Percentiles rank a stretch among this genome's conserved stretches.
phyloP scores from a whole-genome alignment of 2,113 vertebrate species.

The Vanacampus margaritifer region DNA sequence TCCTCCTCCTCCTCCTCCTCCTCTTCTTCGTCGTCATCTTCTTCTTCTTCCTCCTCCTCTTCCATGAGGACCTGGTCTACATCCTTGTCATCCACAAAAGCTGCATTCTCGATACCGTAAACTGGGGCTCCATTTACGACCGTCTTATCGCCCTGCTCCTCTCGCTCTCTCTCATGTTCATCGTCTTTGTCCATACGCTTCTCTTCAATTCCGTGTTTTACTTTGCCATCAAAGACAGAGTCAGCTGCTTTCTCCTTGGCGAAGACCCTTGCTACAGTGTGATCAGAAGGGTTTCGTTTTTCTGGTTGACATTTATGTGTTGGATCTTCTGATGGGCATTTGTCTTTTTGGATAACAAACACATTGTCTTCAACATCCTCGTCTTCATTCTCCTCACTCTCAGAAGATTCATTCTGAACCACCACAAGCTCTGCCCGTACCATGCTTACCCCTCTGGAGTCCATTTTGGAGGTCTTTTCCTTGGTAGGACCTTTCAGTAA shows the following conservation, averaged over 20 bases:
- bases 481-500: slow-evolving; percentile 19
- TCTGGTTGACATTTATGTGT: slow-evolving; percentile 33
- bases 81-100: slow-evolving; percentile 84
- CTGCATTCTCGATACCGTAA: slow-evolving; percentile 86
- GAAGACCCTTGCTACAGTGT: slow-evolving; percentile 8
- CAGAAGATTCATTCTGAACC: slow-evolving; percentile 80
- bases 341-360: slow-evolving; percentile 51
- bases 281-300: slow-evolving; percentile 15
- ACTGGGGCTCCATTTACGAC: slow-evolving; percentile 65
- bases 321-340: slow-evolving; percentile 15
- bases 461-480: slow-evolving; percentile 43
- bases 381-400: slow-evolving; percentile 70
- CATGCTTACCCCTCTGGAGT: slow-evolving; percentile 52
- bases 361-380: slow-evolving; percentile 52
- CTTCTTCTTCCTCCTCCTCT: slow-evolving; percentile 62
- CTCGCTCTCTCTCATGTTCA: slow-evolving; percentile 43
- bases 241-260: slow-evolving; percentile 33
- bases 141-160: slow-evolving; percentile 61
- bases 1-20: slow-evolving; percentile 41
- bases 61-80: slow-evolving; percentile 68
- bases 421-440: slow-evolving; percentile 75
- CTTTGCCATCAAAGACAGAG: slow-evolving; percentile 29
- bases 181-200: slow-evolving; percentile 36
- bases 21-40: too few relatives aligned
- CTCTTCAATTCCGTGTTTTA: slow-evolving; percentile 27